Evolutionary conservation across 2,888 invertebrate species (phyloP), one percentile per base, ranked within the genome.

Genomic region (Argyra leucocephala): DNA sequence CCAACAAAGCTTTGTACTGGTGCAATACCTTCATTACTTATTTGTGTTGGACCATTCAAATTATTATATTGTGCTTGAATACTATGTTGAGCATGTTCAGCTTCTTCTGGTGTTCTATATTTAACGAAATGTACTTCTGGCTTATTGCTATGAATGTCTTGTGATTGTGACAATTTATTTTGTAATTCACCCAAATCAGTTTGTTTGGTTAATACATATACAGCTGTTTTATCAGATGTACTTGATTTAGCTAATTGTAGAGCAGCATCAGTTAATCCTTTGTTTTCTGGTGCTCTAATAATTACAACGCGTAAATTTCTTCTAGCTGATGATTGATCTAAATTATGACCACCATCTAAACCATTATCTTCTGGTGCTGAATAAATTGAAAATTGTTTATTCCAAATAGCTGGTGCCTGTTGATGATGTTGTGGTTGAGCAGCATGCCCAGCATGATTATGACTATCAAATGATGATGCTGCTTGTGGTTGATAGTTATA

Each of bases 81-180:
- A 18, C 73, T 69, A 4, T 71, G 71, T 65, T 76, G 76, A 5
- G 76, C 76, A 22, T 73, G 73, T 65, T 70, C 69, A 64, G 76
- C 76, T 70, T 76, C 76, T 67, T 75, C 74, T 0, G 72, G 70
- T 1, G 75, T 76, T 62, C 75, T 76, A 69, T 77, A 77, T 70
- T 77, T 77, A 67, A 77, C 73, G 66, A 76, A 76, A 69, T 75
- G 75, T 9, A 77, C 76, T 66, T 76, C 76, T 65, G 76, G 76
- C 67, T 74, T 75, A 66, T 72, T 64, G 67, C 72, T 71, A 64
- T 72, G 73, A 65, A 71, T 64, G 70, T 70, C 63, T 62, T 69
- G 66, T 68, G 71, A 65, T 69, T 69, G 64, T 72, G 71, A 60
- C 57, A 75, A 63, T 26, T 72, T 72, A 69, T 66, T 72, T 65